Evolutionary conservation across 2,888 invertebrate genomes (phyloP), one percentile per base, ranked within the genome.

Genomic region (Cyaniris semiargus): DNA sequence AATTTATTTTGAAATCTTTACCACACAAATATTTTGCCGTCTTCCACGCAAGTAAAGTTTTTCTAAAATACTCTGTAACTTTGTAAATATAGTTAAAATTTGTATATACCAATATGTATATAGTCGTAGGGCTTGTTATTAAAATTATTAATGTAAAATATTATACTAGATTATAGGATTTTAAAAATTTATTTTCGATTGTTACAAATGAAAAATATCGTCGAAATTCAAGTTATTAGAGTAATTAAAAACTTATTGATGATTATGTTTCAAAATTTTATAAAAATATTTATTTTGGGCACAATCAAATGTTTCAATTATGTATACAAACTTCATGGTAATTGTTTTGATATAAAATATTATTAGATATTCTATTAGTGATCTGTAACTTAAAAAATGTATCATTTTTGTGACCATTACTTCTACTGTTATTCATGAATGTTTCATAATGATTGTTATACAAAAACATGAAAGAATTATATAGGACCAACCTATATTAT

Each of bases 61-160:
- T 18, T 74, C 48, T 23, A 13, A 38, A 66, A 53, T n/a, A 56
- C 31, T n/a, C 21, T 71, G 31, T 71, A 38, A 48, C 13, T 27
- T 58, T 76, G 76, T 76, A 76, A 44, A 76, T 76, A 76, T 76
- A 71, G 56, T 21, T 21, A 21, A 44, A 48, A 76, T 1, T 15
- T 76, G 76, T 76, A 76, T 71, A 76, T 76, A 76, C 3, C 21
- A 56, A 21, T 71, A 44, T 76, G 38, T 56, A 56, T 76, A 71
- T 71, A 56, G 21, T 53, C 70, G 18, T 58, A 71, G 56, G 18
- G 74, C 74, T 74, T 74, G 34, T 74, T 74, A 74, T 74, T 74
- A 74, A 27, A 27, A 53, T 74, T 27, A 74, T 18, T 27, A 74
- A 15, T 74, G 48, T 48, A 48, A 53, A 44, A 44, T 74, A 48